phyloP scores from a whole-genome alignment of 2,888 invertebrate species.

The Noctua pronuba region DNA sequence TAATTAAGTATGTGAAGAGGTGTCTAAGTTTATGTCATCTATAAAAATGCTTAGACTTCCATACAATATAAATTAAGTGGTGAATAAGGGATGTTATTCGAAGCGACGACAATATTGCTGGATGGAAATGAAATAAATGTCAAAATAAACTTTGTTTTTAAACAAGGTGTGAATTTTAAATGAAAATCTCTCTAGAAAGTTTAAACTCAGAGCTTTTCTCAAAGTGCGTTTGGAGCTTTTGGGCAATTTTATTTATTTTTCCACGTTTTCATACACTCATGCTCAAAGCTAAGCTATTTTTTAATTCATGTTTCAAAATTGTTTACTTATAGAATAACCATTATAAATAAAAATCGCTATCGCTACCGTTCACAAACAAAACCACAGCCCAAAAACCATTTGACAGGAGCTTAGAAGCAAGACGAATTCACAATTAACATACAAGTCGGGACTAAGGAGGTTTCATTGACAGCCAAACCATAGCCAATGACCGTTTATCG shows the following conservation, averaged over 20 bases:
- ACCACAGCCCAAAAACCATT: background rate
- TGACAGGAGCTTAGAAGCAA: slow-evolving; percentile 25
- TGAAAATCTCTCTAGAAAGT: background rate
- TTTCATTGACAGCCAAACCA: slow-evolving; percentile 64
- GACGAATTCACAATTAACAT: slow-evolving; percentile 36
- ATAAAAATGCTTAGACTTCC: slow-evolving; percentile 46
- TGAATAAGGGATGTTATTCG: slow-evolving; percentile 15
- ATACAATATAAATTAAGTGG: slow-evolving; percentile 21
- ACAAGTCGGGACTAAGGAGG: slow-evolving; percentile 42
- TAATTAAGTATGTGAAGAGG: slow-evolving; percentile 38
- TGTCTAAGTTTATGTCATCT: slow-evolving; percentile 46
- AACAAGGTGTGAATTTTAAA: slow-evolving; percentile 33
- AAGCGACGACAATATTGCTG: background rate
- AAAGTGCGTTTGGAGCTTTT: background rate
- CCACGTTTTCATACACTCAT: background rate
- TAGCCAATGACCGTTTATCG: slow-evolving; percentile 88
- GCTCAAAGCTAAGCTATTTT: background rate
- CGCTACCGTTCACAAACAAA: slow-evolving; percentile 20
- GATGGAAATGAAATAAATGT: background rate
- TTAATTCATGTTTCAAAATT: background rate
- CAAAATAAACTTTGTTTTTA: slow-evolving; percentile 4
- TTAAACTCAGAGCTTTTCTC: background rate
- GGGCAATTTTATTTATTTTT: background rate
- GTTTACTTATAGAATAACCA: background rate
- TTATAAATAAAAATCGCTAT: slow-evolving; percentile 15